Conservation (phyloP, 1,140 invertebrate species). For the Drosophila watanabei region DNA sequence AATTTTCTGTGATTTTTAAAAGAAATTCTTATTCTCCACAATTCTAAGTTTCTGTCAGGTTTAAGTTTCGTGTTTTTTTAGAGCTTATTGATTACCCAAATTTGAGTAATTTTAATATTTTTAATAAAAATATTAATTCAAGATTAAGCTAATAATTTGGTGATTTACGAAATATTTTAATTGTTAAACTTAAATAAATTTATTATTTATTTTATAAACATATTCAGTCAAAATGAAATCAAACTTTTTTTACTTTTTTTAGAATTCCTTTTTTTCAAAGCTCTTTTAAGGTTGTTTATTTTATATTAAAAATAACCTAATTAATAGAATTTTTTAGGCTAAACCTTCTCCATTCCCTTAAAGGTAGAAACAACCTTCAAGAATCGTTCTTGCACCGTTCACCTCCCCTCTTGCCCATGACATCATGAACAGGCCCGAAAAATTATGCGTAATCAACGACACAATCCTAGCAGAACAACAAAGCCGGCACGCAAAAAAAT, state of each 20-base stretch:
- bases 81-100: too few species aligned
- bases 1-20: not conserved
- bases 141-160: too few species aligned
- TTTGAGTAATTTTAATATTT: too few species aligned
- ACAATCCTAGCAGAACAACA: conserved; percentile 64
- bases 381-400: conserved; percentile 11
- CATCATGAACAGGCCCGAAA: conserved; percentile 70
- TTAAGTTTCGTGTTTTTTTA: too few species aligned
- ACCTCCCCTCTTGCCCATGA: conserved; percentile 49
- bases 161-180: too few species aligned
- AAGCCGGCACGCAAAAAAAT: conserved; percentile 62
- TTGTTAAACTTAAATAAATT: too few species aligned
- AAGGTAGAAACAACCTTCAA: conserved; percentile 11
- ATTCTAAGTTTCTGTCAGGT: not conserved
- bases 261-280: too few species aligned
- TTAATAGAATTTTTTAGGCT: not conserved
- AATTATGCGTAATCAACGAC: conserved; percentile 79
- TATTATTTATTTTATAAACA: too few species aligned
- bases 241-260: too few species aligned
- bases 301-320: not conserved
- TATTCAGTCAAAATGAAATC: too few species aligned
- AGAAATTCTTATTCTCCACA: not conserved
- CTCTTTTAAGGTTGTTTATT: not conserved
- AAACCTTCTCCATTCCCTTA: too few species aligned
- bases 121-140: too few species aligned